Evolutionary conservation across 2,888 invertebrate species (phyloP).

Genomic region (Drosophila meridionalis): DNA sequence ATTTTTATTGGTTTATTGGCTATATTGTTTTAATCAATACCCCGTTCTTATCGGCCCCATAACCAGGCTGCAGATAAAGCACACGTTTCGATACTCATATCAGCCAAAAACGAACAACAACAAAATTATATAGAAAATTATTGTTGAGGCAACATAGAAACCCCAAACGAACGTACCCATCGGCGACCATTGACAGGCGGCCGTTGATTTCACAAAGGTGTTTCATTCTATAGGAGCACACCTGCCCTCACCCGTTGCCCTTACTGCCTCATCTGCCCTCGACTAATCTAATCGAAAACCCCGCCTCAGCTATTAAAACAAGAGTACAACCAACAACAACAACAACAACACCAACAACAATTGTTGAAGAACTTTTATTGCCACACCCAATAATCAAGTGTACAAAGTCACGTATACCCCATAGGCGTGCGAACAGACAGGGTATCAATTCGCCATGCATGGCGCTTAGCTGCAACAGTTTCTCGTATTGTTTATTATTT

Average conservation of each 20-base stretch:
- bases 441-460: slow-evolving; percentile 1
- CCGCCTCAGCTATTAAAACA: slow-evolving; percentile 69
- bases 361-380: slow-evolving; percentile 72
- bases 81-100: slow-evolving; percentile 46
- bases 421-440: neutral
- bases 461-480: slow-evolving; percentile 25
- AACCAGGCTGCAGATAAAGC: slow-evolving; percentile 60
- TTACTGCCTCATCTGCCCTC: neutral
- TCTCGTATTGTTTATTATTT: slow-evolving; percentile 40
- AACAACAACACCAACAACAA: slow-evolving; percentile 12
- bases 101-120: slow-evolving; percentile 32
- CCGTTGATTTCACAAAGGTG: slow-evolving; percentile 56
- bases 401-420: slow-evolving; percentile 37
- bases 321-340: slow-evolving; percentile 57
- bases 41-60: slow-evolving; percentile 49
- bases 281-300: slow-evolving; percentile 74
- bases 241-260: neutral
- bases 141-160: slow-evolving; percentile 51
- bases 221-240: slow-evolving; percentile 19
- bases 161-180: slow-evolving; percentile 12
- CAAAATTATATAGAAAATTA: slow-evolving; percentile 9
- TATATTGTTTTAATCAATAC: slow-evolving; percentile 80
- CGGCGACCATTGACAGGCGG: slow-evolving; percentile 41
- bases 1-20: slow-evolving; percentile 82
- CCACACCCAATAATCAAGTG: slow-evolving; percentile 66